Percentiles rank a stretch among this genome's conserved stretches.
These are phyloP conservation scores for Cecidostiba fungosa DNA, from an alignment of 2,888 invertebrate species.

Conservation along the genomic window DNA sequence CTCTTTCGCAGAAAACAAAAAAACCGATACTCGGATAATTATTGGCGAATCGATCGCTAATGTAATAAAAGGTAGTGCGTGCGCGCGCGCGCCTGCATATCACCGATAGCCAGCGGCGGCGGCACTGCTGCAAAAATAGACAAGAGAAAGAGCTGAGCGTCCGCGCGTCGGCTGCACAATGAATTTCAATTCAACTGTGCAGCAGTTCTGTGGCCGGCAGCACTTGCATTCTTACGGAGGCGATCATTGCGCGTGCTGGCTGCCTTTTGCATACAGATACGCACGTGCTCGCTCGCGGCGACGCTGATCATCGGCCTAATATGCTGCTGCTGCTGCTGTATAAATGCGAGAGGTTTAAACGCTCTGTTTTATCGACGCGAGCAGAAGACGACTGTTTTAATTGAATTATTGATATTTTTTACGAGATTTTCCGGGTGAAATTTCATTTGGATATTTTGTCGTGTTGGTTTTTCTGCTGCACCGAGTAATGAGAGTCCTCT, in stretches of 20 bases:
- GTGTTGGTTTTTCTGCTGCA: no score
- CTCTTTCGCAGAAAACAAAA: neutral
- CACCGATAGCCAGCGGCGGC: neutral
- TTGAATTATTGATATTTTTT: no score
- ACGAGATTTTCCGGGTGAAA: no score
- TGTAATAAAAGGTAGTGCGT: slow-evolving; percentile 40
- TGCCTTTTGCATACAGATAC: neutral
- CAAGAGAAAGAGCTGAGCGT: neutral
- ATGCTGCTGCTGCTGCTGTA: neutral
- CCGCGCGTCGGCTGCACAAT: neutral
- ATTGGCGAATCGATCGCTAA: slow-evolving; percentile 57
- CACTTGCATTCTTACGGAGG: slow-evolving; percentile 20
- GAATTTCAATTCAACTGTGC: slow-evolving; percentile 50
- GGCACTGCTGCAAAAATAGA: slow-evolving; percentile 41
- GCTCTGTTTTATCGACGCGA: slow-evolving; percentile 8
- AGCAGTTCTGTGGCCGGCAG: neutral
- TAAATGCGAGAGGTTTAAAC: neutral
- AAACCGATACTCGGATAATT: slow-evolving; percentile 45
- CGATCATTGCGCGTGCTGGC: neutral
- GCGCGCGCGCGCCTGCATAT: neutral
- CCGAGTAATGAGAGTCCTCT: neutral
- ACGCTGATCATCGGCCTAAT: neutral
- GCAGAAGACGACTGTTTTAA: no score
- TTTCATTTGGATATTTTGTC: no score
- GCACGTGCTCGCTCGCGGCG: slow-evolving; percentile 16